Percentiles rank a stretch among this genome's conserved stretches.
These are phyloP conservation scores for Bombus superbus DNA, from an alignment of 1,140 invertebrate genomes.

Conservation along the genomic window DNA sequence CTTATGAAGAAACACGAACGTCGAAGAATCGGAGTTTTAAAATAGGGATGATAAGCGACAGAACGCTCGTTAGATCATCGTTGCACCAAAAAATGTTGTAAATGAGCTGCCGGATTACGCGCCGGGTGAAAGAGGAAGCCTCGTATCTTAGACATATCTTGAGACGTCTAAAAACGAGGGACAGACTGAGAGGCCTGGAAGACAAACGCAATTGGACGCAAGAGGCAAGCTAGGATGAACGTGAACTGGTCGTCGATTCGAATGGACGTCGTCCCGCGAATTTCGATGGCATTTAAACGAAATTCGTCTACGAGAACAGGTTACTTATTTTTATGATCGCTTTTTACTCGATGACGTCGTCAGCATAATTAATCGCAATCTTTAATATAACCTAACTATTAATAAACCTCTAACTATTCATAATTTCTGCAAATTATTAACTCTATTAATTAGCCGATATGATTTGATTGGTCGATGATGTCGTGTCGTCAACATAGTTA, in stretches of 20 bases:
- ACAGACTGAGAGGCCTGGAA: constrained; percentile 12
- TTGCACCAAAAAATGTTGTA: constrained; percentile 31
- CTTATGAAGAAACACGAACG: not conserved
- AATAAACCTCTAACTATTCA: no score
- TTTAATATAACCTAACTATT: no score
- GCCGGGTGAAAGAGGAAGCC: not conserved
- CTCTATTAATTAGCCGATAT: no score
- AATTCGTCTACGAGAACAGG: not conserved
- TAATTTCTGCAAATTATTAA: no score
- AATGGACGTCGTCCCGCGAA: not conserved
- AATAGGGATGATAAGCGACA: constrained; percentile 1
- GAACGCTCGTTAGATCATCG: constrained; percentile 19
- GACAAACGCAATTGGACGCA: constrained; percentile 4
- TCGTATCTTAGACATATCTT: constrained; percentile 39
- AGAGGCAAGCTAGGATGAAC: not conserved
- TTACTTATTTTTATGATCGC: not conserved
- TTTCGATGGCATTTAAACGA: not conserved
- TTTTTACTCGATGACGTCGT: not conserved
- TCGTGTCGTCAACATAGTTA: no score
- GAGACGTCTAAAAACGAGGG: constrained; percentile 43
- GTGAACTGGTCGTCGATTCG: not conserved
- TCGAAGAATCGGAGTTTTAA: not conserved
- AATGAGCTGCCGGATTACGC: constrained; percentile 35
- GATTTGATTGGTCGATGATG: no score
- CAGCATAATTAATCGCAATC: no score